Evolutionary conservation across 2,113 vertebrate genomes (phyloP), one percentile per base, ranked within the genome.

Genomic region (Vulpes vulpes): DNA sequence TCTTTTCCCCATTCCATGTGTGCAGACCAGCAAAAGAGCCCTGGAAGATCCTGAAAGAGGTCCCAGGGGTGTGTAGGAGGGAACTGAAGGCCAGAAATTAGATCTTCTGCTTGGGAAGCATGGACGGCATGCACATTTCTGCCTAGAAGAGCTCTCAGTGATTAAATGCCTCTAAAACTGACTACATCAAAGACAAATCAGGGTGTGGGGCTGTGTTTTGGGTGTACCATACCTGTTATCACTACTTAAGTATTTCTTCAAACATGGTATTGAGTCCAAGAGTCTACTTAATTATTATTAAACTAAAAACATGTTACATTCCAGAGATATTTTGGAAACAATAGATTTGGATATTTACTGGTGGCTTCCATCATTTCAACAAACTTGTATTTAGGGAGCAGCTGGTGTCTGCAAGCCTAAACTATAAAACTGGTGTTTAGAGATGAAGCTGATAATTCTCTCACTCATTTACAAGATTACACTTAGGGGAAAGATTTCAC

Each of bases 261-360:
- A 95, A 86, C 30, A 73, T 6, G 23, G 51, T 84, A 49, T 93
- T 84, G 96, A 96, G 94, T 32, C 71, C 65, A 80, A 95, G 74
- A 97, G 73, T 20, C 74, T 38, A 15, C 14, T 97, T 74, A 74
- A 89, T 93, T 43, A n/a, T 89, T 94, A 97, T 96, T 96, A 96
- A 97, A 97, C 27, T 93, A 74, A 98, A 97, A 89, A 81, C 92
- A 30, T 57, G 91, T 95, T 96, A 85, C 82, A 96, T 97, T 98
- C 91, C 93, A 81, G 30, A 32, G 96, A 71, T 98, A 89, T 97
- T 98, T 98, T 97, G 85, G 88, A 98, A 98, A 97, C 96, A 98
- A 65, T 14, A 55, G 94, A 97, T 96, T 98, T 96, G 91, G 96
- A 83, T 95, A 97, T 96, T 95, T 97, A 78, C 97, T 92, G 95